These are phyloP conservation scores for Urophycis tenuis DNA, from an alignment of 2,797 vertebrate species.

Conservation along the genomic window DNA sequence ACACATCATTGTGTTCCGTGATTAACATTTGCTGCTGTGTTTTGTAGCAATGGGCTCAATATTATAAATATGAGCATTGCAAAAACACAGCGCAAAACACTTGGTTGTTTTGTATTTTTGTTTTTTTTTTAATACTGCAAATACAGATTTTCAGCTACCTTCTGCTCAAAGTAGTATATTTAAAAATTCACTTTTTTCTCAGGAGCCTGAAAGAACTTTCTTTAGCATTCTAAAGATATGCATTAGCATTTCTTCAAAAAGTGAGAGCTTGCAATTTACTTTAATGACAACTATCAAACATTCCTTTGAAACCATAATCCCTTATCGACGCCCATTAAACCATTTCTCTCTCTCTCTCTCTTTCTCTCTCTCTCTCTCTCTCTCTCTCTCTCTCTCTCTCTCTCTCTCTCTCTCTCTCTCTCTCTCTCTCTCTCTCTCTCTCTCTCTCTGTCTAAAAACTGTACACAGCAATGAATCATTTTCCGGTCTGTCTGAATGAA, in stretches of 20 bases:
- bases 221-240: not conserved
- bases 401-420: not conserved
- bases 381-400: too few relatives aligned
- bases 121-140: too few relatives aligned
- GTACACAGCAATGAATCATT: slow-evolving; percentile 39
- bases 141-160: too few relatives aligned
- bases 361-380: not conserved
- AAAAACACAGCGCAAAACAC: too few relatives aligned
- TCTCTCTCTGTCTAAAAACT: not conserved
- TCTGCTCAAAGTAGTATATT: too few relatives aligned
- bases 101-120: too few relatives aligned
- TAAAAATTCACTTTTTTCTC: too few relatives aligned
- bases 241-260: not conserved
- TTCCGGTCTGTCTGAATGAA: not conserved
- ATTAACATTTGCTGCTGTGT: too few relatives aligned
- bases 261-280: not conserved
- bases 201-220: too few relatives aligned
- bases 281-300: not conserved
- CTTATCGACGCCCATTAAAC: not conserved
- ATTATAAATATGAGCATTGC: too few relatives aligned
- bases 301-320: not conserved
- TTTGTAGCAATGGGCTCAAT: too few relatives aligned
- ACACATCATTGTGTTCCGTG: too few relatives aligned
- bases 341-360: not conserved
- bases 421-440: not conserved